phyloP scores from a whole-genome alignment of 1,140 invertebrate species.

The Drosophila sucinea region DNA sequence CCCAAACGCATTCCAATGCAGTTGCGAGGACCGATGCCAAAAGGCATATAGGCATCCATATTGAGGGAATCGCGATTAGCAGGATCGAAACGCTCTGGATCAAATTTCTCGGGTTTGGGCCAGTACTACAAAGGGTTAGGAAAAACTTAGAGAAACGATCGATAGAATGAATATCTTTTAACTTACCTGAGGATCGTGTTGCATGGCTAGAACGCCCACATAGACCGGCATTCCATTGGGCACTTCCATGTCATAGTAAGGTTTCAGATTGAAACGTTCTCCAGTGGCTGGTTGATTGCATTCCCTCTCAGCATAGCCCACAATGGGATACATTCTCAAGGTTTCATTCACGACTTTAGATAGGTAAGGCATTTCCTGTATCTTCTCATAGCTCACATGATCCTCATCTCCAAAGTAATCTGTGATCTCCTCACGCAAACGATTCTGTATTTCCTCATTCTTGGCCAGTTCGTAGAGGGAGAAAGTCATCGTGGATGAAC shows the following conservation, averaged over 20 bases:
- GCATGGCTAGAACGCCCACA: constrained; percentile 71
- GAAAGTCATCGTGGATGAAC: constrained; percentile 88
- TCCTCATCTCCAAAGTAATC: constrained; percentile 83
- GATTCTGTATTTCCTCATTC: constrained; percentile 88
- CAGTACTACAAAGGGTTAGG: constrained; percentile 84
- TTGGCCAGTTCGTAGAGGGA: constrained; percentile 87
- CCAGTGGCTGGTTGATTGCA: constrained; percentile 41
- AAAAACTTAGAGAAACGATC: constrained; percentile 54
- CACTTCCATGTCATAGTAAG: constrained; percentile 55
- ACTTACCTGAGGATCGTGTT: constrained; percentile 71
- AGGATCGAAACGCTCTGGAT: constrained; percentile 87
- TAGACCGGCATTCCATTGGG: constrained; percentile 68
- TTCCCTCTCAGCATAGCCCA: constrained; percentile 71
- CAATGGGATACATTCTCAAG: constrained; percentile 74
- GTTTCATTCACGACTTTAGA: constrained; percentile 85
- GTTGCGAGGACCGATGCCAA: constrained; percentile 90
- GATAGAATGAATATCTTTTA: neutral
- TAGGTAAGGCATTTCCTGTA: constrained; percentile 87
- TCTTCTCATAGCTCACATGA: constrained; percentile 86
- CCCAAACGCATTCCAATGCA: constrained; percentile 87
- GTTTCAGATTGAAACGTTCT: constrained; percentile 61
- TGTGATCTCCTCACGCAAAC: constrained; percentile 86
- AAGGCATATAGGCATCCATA: constrained; percentile 85
- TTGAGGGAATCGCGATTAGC: constrained; percentile 84
- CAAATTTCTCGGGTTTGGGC: constrained; percentile 87